phyloP scores from a whole-genome alignment of 2,113 vertebrate genomes.

The Collichthys lucidus region DNA sequence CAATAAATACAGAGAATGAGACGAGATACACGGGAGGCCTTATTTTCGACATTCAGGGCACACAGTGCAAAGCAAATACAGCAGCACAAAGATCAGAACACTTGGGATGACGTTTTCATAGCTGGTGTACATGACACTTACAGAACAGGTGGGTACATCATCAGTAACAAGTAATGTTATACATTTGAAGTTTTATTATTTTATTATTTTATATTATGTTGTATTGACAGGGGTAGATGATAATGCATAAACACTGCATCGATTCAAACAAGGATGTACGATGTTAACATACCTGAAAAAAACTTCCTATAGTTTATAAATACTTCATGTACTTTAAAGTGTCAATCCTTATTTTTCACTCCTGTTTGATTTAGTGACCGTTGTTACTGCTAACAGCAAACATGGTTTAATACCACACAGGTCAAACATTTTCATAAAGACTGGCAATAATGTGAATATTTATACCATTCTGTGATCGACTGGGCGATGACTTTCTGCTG shows the following conservation, averaged over 20 bases:
- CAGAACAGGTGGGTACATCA: background rate
- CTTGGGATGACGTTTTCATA: background rate
- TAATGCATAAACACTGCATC: background rate
- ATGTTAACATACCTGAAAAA: slow-evolving; percentile 1
- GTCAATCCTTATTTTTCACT: background rate
- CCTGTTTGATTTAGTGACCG: no score
- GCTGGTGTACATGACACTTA: background rate
- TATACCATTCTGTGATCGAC: no score
- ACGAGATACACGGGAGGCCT: background rate
- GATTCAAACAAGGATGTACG: background rate
- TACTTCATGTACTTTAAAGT: background rate
- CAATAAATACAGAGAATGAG: slow-evolving; percentile 5
- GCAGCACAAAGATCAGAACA: slow-evolving; percentile 21
- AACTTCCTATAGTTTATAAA: background rate
- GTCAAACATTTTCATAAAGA: no score
- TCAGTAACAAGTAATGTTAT: background rate
- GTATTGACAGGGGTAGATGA: background rate
- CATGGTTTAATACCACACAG: no score
- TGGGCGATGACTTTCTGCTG: no score
- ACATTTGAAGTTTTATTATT: background rate
- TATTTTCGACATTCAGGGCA: slow-evolving; percentile 17
- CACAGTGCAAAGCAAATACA: slow-evolving; percentile 12
- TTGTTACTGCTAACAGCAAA: no score
- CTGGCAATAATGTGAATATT: no score
- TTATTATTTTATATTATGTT: background rate